A percentile compares a stretch with the other conserved stretches of the same genome.
Evolutionary conservation across 2,797 vertebrate genomes (phyloP).

Genomic region (Fringilla coelebs): DNA sequence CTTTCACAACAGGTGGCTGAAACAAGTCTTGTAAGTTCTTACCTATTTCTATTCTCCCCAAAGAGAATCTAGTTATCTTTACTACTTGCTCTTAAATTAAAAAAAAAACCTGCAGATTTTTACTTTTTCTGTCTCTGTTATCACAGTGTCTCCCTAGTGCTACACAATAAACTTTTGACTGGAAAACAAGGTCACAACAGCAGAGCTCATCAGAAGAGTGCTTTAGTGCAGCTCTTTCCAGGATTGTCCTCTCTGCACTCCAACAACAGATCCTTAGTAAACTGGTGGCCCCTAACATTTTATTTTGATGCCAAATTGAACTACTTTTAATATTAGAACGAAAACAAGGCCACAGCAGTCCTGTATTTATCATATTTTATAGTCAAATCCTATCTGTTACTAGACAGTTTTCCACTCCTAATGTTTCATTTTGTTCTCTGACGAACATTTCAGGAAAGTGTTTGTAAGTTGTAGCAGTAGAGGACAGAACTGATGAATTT

Average conservation of each 20-base stretch:
- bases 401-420: constrained; percentile 3
- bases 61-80: background rate
- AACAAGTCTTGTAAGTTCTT: background rate
- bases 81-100: background rate
- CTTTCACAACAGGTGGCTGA: background rate
- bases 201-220: background rate
- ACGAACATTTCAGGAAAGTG: background rate
- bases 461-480: background rate
- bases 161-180: background rate
- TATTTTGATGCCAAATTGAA: constrained; percentile 43
- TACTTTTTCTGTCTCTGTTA: background rate
- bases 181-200: background rate
- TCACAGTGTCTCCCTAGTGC: background rate
- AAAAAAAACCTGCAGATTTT: background rate
- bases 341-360: background rate
- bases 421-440: background rate
- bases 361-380: background rate
- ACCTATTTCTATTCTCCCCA: background rate
- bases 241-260: background rate
- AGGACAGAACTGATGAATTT: background rate
- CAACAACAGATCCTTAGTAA: constrained; percentile 11
- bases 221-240: background rate
- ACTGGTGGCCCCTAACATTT: constrained; percentile 21
- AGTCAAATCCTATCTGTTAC: constrained; percentile 37
- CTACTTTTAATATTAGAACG: constrained; percentile 42